Conservation (phyloP, 2,113 vertebrate species). For the Heloderma charlesbogerti region DNA sequence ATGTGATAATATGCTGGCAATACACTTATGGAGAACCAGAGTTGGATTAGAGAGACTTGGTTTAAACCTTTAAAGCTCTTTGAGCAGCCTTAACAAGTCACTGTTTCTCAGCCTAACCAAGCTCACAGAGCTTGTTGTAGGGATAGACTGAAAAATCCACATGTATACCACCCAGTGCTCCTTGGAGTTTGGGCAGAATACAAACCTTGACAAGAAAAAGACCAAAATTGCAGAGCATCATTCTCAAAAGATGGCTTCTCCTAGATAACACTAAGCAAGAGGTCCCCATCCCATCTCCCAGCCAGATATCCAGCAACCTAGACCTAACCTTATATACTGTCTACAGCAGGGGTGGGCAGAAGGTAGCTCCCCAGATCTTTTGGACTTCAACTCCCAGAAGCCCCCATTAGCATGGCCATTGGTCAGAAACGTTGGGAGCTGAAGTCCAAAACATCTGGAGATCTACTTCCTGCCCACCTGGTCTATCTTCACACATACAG, state of each 20-base stretch:
- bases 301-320: background rate
- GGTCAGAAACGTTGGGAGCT: too few species aligned
- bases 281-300: background rate
- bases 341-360: too few species aligned
- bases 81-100: background rate
- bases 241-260: background rate
- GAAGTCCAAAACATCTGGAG: too few species aligned
- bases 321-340: background rate
- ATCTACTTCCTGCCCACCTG: too few species aligned
- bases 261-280: background rate
- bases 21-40: background rate
- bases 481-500: too few species aligned
- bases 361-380: too few species aligned
- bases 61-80: background rate
- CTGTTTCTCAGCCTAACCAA: background rate
- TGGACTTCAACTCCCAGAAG: too few species aligned
- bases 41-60: background rate
- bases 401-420: too few species aligned
- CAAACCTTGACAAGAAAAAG: too few species aligned
- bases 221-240: too few species aligned
- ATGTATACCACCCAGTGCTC: background rate
- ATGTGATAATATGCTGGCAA: background rate
- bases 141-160: background rate
- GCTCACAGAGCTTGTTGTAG: background rate
- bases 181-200: background rate